A percentile compares a stretch with the other conserved stretches of the same genome.
Evolutionary conservation across 2,888 invertebrate species (phyloP).

Genomic region (Proisotoma minuta): DNA sequence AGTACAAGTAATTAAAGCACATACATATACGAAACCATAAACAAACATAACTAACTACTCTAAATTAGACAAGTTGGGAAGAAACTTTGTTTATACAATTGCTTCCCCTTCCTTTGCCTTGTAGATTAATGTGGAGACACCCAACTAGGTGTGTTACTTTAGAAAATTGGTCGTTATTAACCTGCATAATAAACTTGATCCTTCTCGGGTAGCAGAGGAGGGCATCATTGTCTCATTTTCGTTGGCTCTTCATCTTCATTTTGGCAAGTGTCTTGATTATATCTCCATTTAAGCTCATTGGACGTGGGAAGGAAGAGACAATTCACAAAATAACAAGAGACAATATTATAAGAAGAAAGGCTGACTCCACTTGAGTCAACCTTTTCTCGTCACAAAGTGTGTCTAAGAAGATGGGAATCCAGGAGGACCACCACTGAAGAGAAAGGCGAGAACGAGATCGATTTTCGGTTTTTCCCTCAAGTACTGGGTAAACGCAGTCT

Average conservation of each 20-base stretch:
- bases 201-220: neutral
- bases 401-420: neutral
- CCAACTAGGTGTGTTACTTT: neutral
- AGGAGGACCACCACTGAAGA: neutral
- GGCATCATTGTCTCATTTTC: neutral
- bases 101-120: too few relatives aligned
- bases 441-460: conserved; percentile 26
- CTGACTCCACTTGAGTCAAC: neutral
- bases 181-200: neutral
- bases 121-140: neutral
- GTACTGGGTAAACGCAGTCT: conserved; percentile 9
- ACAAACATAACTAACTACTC: too few relatives aligned
- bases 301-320: neutral
- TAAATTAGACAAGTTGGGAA: too few relatives aligned
- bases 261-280: conserved; percentile 3
- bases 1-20: too few relatives aligned
- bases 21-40: too few relatives aligned
- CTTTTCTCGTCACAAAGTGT: neutral
- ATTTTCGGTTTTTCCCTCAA: conserved; percentile 23
- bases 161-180: neutral
- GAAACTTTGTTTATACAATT: too few relatives aligned
- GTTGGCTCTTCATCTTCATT: conserved; percentile 9
- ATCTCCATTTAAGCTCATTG: neutral
- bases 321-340: neutral
- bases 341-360: neutral